phyloP scores from a whole-genome alignment of 2,797 vertebrate genomes.

The Aselliscus stoliczkanus region DNA sequence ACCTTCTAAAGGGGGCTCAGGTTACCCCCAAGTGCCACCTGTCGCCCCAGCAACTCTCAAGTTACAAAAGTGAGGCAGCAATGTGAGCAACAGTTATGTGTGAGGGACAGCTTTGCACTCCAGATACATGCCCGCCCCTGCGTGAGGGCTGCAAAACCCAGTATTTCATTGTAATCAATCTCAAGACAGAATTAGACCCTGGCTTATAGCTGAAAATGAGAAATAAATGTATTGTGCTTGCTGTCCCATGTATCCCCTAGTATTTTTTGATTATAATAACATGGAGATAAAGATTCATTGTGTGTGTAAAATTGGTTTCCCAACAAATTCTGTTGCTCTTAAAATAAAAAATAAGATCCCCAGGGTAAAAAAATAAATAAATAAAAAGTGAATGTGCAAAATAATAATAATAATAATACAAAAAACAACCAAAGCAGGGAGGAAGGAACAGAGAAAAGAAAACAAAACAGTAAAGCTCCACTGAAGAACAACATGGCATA shows the following conservation, averaged over 20 bases:
- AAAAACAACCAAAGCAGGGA: constrained; percentile 48
- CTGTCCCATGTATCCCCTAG: constrained; percentile 35
- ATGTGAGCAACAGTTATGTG: neutral
- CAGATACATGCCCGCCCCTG: constrained; percentile 24
- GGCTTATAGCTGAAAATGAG: constrained; percentile 50
- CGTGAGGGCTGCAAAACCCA: constrained; percentile 38
- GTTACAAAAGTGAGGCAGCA: neutral
- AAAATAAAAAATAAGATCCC: constrained; percentile 65
- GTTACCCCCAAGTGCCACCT: neutral
- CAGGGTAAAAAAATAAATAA: neutral
- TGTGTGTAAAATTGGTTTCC: constrained; percentile 67
- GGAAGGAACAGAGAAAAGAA: constrained; percentile 30
- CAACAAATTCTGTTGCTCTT: constrained; percentile 64
- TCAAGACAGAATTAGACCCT: constrained; percentile 37
- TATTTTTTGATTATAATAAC: constrained; percentile 61
- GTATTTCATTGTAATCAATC: constrained; percentile 57
- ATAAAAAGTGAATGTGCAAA: neutral
- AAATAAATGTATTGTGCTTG: constrained; percentile 61
- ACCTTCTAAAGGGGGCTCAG: neutral
- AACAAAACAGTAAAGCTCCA: constrained; percentile 14
- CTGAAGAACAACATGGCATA: neutral
- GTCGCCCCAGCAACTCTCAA: neutral
- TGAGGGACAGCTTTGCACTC: neutral
- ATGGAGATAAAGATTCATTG: constrained; percentile 70
- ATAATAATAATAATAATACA: constrained; percentile 35